Evolutionary conservation across 2,113 vertebrate species (phyloP).

Genomic region (Trochalopteron elliotii): DNA sequence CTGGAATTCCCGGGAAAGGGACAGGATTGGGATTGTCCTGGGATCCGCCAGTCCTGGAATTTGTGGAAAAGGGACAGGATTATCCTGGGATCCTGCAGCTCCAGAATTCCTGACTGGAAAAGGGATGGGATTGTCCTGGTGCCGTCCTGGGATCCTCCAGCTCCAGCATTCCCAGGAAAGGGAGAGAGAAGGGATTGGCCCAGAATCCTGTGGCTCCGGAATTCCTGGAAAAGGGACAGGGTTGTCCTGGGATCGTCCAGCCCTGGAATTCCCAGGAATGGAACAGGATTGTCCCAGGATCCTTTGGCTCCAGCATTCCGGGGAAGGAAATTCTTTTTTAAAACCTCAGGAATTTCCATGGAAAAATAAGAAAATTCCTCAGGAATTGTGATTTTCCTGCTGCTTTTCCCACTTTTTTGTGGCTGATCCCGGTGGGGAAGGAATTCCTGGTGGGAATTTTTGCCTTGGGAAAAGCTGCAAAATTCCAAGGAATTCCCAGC

Average conservation of each 20-base stretch:
- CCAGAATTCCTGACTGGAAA: too few species aligned
- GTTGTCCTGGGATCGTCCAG: too few species aligned
- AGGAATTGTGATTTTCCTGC: background rate
- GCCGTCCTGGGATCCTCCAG: too few species aligned
- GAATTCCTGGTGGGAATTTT: background rate
- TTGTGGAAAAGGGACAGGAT: too few species aligned
- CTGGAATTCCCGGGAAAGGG: too few species aligned
- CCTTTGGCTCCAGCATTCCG: fast-evolving
- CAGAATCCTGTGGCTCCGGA: background rate
- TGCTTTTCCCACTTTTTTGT: background rate
- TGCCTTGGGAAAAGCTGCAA: background rate
- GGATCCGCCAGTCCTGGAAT: background rate
- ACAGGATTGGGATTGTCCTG: too few species aligned
- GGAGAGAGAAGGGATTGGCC: too few species aligned
- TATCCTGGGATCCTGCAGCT: too few species aligned
- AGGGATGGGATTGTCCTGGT: too few species aligned
- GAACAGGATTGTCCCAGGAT: too few species aligned
- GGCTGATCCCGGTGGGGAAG: fast-evolving
- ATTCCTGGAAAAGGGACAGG: background rate
- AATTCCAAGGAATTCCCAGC: background rate
- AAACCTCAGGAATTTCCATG: fast-evolving
- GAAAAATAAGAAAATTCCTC: fast-evolving
- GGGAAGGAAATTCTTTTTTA: background rate
- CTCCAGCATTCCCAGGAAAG: too few species aligned
- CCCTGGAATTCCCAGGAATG: too few species aligned